Base-by-base conservation (phyloP, 2,113 vertebrate species). In the Meles meles region DNA sequence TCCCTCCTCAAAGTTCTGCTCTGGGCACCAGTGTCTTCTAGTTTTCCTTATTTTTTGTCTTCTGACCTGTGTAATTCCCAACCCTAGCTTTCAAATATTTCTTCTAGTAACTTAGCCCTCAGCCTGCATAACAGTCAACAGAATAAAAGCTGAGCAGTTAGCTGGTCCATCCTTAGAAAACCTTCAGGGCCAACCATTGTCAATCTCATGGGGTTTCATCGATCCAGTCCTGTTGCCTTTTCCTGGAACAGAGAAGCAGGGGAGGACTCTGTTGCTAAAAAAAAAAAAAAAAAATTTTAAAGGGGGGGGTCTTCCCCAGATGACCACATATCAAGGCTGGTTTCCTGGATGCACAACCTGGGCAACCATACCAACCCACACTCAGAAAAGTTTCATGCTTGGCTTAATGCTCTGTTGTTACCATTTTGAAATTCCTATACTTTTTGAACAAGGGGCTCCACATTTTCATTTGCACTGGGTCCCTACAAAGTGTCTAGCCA, bases 361-460 rank as follows among this genome's bases (percentile, higher is more conserved):
- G 47, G 17, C 23, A 63, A 20, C 49, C 0, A 0, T 5, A 34
- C 1, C 0, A 39, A n/a, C 15, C 52, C 37, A 5, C 34, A 14
- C 18, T 89, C n/a, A 42, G 77, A 52, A 44, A 25, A 7, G 5
- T 29, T 29, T 44, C 0, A 0, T 3, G 0, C 20, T 42, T 34
- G 27, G 11, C 7, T 44, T 57, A 29, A 7, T 42, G 79, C 37
- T 52, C 37, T 12, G 14, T 25, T 20, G 0, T n/a, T 15, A 5
- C 34, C 20, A 7, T 82, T 84, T 55, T 65, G 27, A 57, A 82
- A 57, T 44, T 31, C 20, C 18, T 84, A 77, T 29, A 42, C 21
- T 27, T n/a, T 31, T 13, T 59, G 4, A 57, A 20, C 79, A 67
- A 37, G 34, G 57, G 6, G 14, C 3, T 20, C 72, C 47, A 10